phyloP scores from a whole-genome alignment of 2,113 vertebrate genomes.

The Sphaerodactylus townsendi region DNA sequence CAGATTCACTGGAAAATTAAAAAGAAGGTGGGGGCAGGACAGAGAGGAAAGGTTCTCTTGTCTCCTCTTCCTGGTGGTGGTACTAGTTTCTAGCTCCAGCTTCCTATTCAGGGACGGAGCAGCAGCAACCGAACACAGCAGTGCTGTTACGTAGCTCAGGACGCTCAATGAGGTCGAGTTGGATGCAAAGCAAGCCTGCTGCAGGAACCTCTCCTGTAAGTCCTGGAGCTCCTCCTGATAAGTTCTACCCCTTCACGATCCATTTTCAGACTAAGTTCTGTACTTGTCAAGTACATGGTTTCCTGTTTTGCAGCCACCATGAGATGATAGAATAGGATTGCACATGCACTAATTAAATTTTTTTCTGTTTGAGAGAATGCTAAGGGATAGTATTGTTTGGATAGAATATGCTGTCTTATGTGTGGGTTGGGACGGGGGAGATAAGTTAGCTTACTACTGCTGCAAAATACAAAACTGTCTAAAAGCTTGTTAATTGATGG shows the following conservation, averaged over 20 bases:
- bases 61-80: neutral
- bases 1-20: neutral
- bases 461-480: slow-evolving; percentile 40
- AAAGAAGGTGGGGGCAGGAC: slow-evolving; percentile 7
- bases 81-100: slow-evolving; percentile 30
- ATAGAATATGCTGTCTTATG: neutral
- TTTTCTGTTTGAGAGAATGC: slow-evolving; percentile 18
- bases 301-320: accelerated
- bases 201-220: slow-evolving; percentile 70
- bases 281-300: neutral
- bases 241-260: neutral
- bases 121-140: slow-evolving; percentile 28
- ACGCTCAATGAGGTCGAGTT: slow-evolving; percentile 76
- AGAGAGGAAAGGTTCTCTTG: slow-evolving; percentile 37
- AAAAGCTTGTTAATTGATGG: slow-evolving; percentile 36
- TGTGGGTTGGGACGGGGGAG: slow-evolving; percentile 24
- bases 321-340: neutral
- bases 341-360: neutral
- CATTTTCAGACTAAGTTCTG: neutral
- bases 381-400: slow-evolving; percentile 7
- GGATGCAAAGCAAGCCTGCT: slow-evolving; percentile 71
- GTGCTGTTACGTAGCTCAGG: slow-evolving; percentile 25
- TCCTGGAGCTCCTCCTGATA: neutral
- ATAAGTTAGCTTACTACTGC: slow-evolving; percentile 31
- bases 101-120: neutral